Evolutionary conservation across 1,140 invertebrate species (phyloP).

Genomic region (Meteorus sp.): DNA sequence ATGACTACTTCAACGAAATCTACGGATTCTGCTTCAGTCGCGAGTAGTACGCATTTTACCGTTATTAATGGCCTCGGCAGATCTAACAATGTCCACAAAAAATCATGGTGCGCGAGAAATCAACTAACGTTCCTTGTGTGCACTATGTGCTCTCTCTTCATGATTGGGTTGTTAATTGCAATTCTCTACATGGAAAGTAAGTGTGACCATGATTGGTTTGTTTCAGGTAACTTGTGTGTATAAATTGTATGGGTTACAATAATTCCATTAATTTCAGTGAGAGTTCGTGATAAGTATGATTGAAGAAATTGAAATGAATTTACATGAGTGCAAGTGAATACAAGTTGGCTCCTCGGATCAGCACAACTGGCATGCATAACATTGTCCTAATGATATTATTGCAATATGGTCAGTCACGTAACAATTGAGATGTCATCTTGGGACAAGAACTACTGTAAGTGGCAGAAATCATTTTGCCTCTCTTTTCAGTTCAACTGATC

Average conservation of each 20-base stretch:
- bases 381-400: no score
- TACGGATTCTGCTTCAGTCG: conserved; percentile 71
- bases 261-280: conserved; percentile 61
- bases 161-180: conserved; percentile 73
- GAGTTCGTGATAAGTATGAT: conserved; percentile 60
- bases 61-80: conserved; percentile 77
- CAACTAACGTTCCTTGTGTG: conserved; percentile 78
- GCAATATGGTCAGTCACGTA: no score
- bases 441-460: no score
- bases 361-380: no score
- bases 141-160: conserved; percentile 76
- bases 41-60: conserved; percentile 83
- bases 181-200: conserved; percentile 65
- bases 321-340: no score
- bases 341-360: no score
- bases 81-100: conserved; percentile 59
- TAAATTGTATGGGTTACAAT: conserved; percentile 16
- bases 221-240: no score
- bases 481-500: no score
- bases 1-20: conserved; percentile 50
- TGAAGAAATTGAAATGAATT: conserved; percentile 30
- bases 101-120: conserved; percentile 73
- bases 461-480: no score
- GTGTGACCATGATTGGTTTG: conserved; percentile 35
- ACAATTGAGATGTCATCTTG: no score